Conservation (phyloP, 2,888 invertebrate species). For the Apotomis turbidana region DNA sequence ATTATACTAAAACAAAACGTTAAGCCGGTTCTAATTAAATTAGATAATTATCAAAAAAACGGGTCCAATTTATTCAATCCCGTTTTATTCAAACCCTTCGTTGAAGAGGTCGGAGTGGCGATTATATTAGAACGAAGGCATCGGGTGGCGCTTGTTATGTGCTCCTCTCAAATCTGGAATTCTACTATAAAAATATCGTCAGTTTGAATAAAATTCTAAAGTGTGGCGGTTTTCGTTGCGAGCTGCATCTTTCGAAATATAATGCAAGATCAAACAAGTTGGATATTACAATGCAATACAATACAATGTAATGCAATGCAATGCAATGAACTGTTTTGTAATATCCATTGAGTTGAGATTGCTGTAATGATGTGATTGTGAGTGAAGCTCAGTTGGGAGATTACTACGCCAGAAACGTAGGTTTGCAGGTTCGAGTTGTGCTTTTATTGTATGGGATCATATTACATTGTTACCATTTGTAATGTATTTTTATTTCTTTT, state of each 20-base stretch:
- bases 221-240: neutral
- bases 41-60: constrained; percentile 23
- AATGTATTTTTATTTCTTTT: too few species aligned
- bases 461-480: too few species aligned
- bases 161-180: constrained; percentile 23
- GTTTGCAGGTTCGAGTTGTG: too few species aligned
- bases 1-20: neutral
- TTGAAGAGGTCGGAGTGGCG: constrained; percentile 25
- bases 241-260: neutral
- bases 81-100: constrained; percentile 27
- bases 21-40: constrained; percentile 20
- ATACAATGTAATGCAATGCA: too few species aligned
- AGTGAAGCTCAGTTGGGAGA: too few species aligned
- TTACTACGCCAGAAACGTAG: too few species aligned
- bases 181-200: constrained; percentile 20
- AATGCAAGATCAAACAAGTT: too few species aligned
- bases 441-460: too few species aligned
- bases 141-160: constrained; percentile 19
- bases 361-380: too few species aligned
- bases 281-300: too few species aligned
- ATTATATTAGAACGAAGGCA: constrained; percentile 16
- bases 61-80: constrained; percentile 32
- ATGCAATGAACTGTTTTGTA: too few species aligned
- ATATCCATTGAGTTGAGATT: too few species aligned
- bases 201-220: constrained; percentile 19